Evolutionary conservation across 2,113 vertebrate genomes (phyloP).

Genomic region (Osmerus eperlanus): DNA sequence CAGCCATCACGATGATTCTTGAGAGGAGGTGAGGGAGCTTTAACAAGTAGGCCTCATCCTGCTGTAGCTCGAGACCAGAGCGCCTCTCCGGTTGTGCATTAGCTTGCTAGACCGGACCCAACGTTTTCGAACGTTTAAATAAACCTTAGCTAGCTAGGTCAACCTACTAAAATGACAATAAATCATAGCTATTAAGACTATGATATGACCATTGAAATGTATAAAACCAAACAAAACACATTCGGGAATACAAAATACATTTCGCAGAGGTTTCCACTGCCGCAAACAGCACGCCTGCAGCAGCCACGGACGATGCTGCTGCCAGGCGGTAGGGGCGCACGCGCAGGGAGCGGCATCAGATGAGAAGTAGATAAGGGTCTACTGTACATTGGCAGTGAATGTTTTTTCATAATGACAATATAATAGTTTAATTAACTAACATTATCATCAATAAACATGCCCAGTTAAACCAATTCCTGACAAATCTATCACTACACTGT

Average conservation of each 20-base stretch:
- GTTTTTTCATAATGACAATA: constrained; percentile 17
- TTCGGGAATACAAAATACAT: constrained; percentile 61
- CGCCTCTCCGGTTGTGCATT: constrained; percentile 72
- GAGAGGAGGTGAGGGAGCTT: constrained; percentile 71
- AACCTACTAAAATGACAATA: constrained; percentile 55
- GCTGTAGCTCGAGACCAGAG: constrained; percentile 63
- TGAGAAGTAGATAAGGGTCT: background rate
- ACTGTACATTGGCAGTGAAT: constrained; percentile 37
- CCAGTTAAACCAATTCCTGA: too few species aligned
- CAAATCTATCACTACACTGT: too few species aligned
- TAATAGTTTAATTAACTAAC: background rate
- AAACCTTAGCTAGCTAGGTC: constrained; percentile 60
- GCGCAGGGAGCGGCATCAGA: constrained; percentile 70
- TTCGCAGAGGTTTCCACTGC: constrained; percentile 63
- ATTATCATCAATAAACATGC: too few species aligned
- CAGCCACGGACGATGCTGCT: constrained; percentile 68
- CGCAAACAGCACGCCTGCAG: constrained; percentile 78
- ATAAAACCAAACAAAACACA: constrained; percentile 25
- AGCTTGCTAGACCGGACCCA: constrained; percentile 64
- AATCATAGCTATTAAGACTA: constrained; percentile 60
- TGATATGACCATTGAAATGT: constrained; percentile 35
- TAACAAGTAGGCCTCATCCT: constrained; percentile 85
- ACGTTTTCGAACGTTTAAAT: constrained; percentile 55
- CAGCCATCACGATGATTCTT: constrained; percentile 80
- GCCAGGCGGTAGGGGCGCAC: constrained; percentile 69